A percentile compares a stretch with the other conserved stretches of the same genome.
Conservation (phyloP, 2,113 vertebrate species). For the Ceyx margarethae region DNA sequence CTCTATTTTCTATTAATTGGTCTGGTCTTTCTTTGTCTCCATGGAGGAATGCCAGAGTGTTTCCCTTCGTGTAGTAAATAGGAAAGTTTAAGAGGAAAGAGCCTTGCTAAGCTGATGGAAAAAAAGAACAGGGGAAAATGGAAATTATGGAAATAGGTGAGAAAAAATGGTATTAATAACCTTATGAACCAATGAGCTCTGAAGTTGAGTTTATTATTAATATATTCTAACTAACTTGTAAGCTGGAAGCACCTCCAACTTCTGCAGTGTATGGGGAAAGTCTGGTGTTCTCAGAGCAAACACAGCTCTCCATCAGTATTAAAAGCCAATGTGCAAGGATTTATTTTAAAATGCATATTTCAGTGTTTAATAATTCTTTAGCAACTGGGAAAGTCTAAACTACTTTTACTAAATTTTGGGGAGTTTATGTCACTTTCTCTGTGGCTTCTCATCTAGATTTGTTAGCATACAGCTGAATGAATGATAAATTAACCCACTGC, state of each 20-base stretch:
- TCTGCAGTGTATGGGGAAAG: not conserved
- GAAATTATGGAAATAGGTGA: not conserved
- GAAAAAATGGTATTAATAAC: not conserved
- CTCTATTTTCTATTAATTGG: not conserved
- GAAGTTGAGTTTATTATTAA: not conserved
- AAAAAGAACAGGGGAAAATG: not conserved
- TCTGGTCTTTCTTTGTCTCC: not conserved
- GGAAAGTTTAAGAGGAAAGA: not conserved
- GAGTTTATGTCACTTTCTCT: not conserved
- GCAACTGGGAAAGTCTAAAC: not conserved
- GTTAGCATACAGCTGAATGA: not conserved
- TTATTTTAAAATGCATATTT: not conserved
- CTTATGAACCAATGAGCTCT: not conserved
- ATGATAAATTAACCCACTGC: not conserved
- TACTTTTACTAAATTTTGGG: not conserved
- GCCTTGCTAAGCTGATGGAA: not conserved
- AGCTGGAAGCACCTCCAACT: not conserved
- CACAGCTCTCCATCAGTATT: not conserved
- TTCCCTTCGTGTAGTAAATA: not conserved
- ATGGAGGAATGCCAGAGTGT: slow-evolving; percentile 5
- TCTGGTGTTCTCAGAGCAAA: not conserved
- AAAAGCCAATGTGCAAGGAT: not conserved
- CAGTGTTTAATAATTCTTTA: not conserved
- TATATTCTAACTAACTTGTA: not conserved
- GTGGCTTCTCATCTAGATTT: not conserved